Percentiles rank a stretch among this genome's conserved stretches.
phyloP scores from a whole-genome alignment of 2,797 vertebrate genomes.

The Petrocephalus sullivani region DNA sequence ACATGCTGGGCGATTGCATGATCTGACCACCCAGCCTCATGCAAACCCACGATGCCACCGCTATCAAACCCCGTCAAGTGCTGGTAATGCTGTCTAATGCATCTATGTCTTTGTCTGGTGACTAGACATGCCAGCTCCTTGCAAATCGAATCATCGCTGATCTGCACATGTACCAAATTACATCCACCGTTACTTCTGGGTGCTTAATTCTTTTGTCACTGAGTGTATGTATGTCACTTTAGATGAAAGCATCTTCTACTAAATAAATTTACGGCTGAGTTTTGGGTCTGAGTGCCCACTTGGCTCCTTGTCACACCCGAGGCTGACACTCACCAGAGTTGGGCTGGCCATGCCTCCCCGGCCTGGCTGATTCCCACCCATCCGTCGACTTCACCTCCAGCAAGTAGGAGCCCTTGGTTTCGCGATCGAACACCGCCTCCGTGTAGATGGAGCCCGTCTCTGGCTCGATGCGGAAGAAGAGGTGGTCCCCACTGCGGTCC shows the following conservation, averaged over 20 bases:
- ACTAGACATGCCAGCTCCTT: too few species aligned
- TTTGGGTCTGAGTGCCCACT: background rate
- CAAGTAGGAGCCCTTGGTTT: conserved; percentile 78
- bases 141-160: too few species aligned
- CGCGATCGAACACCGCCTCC: conserved; percentile 75
- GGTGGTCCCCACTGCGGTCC: conserved; percentile 74
- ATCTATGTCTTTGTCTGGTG: too few species aligned
- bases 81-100: too few species aligned
- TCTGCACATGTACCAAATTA: too few species aligned
- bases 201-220: too few species aligned
- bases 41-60: too few species aligned
- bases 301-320: background rate
- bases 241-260: background rate
- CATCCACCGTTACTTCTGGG: too few species aligned
- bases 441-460: conserved; percentile 74
- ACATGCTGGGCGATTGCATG: too few species aligned
- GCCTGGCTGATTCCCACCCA: conserved; percentile 75
- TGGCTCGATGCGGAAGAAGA: conserved; percentile 69
- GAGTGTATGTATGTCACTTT: background rate
- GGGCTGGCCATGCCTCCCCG: conserved; percentile 67
- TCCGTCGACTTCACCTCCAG: conserved; percentile 79
- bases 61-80: too few species aligned
- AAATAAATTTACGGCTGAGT: background rate
- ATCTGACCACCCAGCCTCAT: too few species aligned
- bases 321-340: conserved; percentile 69